phyloP scores from a whole-genome alignment of 2,113 vertebrate species.

The Cichladusa arquata region DNA sequence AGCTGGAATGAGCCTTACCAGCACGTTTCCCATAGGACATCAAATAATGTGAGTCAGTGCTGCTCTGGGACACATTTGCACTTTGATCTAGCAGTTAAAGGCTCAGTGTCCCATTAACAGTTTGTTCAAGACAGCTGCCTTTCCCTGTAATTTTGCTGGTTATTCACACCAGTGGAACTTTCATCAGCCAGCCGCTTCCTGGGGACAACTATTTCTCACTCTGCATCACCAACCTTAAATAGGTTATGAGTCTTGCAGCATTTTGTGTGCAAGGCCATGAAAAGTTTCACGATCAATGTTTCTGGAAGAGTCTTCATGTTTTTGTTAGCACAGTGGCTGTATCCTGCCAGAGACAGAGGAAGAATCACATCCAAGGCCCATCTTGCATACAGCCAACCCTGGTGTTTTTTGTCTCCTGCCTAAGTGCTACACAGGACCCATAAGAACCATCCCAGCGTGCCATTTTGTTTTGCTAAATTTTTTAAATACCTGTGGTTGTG shows the following conservation, averaged over 20 bases:
- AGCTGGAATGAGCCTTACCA: not conserved
- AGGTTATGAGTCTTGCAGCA: not conserved
- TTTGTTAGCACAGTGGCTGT: not conserved
- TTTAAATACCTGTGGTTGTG: constrained; percentile 54
- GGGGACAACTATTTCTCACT: not conserved
- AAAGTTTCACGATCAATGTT: not conserved
- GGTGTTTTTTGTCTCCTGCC: not conserved
- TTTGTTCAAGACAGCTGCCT: not conserved
- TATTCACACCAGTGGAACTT: constrained; percentile 28
- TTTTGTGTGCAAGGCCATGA: not conserved
- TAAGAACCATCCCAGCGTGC: not conserved
- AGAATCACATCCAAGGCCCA: not conserved
- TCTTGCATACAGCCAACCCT: accelerated
- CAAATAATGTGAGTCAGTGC: not conserved
- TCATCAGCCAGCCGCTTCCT: not conserved
- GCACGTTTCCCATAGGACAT: not conserved
- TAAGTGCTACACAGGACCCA: not conserved
- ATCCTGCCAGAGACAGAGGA: not conserved
- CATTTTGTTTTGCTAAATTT: constrained; percentile 49
- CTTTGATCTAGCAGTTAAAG: constrained; percentile 56
- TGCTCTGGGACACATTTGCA: not conserved
- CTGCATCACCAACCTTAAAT: not conserved
- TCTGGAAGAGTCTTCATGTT: not conserved
- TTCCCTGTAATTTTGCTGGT: constrained; percentile 39
- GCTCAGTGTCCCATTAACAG: not conserved